Conservation (phyloP, 64 coral and sea anemone species). For the Hydrozoanthus tunicans region DNA sequence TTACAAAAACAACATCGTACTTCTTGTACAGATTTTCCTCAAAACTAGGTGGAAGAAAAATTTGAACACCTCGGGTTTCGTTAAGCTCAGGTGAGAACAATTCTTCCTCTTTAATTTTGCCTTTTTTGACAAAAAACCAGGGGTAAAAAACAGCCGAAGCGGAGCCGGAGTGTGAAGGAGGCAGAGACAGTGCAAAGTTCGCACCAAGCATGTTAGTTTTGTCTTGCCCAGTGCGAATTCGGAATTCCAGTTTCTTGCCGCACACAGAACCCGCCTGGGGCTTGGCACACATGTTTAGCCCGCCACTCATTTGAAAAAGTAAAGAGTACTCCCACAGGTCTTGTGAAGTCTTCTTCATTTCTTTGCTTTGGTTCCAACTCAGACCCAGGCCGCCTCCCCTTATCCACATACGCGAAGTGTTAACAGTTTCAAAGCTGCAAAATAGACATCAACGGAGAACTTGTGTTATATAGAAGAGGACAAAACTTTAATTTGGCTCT, state of each 20-base stretch:
- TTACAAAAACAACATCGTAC: slow-evolving; percentile 41
- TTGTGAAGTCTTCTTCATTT: slow-evolving; percentile 27
- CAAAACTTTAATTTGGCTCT: too few relatives aligned
- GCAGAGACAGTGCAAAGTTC: slow-evolving; percentile 16
- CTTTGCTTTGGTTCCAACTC: slow-evolving; percentile 37
- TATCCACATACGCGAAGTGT: slow-evolving; percentile 52
- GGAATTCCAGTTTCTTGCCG: slow-evolving; percentile 28
- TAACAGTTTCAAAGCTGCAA: neutral
- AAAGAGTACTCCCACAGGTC: slow-evolving; percentile 11
- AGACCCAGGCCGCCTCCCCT: slow-evolving; percentile 34
- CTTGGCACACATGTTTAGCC: neutral
- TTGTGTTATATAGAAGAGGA: too few relatives aligned
- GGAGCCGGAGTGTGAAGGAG: neutral
- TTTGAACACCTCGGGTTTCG: slow-evolving; percentile 9
- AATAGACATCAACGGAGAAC: neutral
- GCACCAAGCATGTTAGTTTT: slow-evolving; percentile 25
- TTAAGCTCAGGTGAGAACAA: slow-evolving; percentile 33
- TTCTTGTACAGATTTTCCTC: slow-evolving; percentile 32
- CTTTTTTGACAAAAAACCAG: slow-evolving; percentile 31
- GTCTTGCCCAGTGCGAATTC: slow-evolving; percentile 33
- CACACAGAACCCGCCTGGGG: neutral
- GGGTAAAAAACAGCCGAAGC: slow-evolving; percentile 5
- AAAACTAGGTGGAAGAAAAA: slow-evolving; percentile 30
- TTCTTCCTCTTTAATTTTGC: slow-evolving; percentile 20
- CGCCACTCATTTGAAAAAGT: neutral